Evolutionary conservation across 2,797 vertebrate species (phyloP).

Genomic region (Crenuchus spilurus): DNA sequence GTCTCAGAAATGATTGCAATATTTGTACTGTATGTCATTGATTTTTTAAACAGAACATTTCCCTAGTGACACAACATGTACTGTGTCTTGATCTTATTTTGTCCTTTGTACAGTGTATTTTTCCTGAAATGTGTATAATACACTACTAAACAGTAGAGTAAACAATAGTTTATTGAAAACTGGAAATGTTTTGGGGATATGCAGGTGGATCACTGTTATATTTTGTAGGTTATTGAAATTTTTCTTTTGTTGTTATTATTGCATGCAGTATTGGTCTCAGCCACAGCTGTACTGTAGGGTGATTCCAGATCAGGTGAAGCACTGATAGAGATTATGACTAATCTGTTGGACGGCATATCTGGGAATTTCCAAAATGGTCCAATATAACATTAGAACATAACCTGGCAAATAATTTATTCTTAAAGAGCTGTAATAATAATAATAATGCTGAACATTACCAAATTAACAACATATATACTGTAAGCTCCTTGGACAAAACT

Average conservation of each 20-base stretch:
- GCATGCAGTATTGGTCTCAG: not conserved
- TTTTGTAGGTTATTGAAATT: not conserved
- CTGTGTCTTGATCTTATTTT: slow-evolving; percentile 39
- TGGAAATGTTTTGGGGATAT: not conserved
- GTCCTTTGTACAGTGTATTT: slow-evolving; percentile 49
- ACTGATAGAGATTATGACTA: too few species aligned
- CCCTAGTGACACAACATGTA: slow-evolving; percentile 40
- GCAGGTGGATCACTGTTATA: slow-evolving; percentile 1
- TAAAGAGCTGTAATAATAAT: too few species aligned
- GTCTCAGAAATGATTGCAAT: slow-evolving; percentile 37
- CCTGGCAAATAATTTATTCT: too few species aligned
- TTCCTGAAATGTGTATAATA: slow-evolving; percentile 46
- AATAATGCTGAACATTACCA: too few species aligned
- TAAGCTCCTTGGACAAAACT: too few species aligned
- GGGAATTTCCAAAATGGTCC: too few species aligned
- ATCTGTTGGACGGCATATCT: too few species aligned
- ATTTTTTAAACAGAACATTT: slow-evolving; percentile 56
- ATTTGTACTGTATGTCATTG: slow-evolving; percentile 53
- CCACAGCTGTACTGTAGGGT: too few species aligned
- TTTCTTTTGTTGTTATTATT: not conserved
- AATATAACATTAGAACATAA: too few species aligned
- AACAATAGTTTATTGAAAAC: not conserved
- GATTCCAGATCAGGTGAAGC: too few species aligned
- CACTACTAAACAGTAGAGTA: slow-evolving; percentile 7
- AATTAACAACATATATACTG: too few species aligned